Conservation (phyloP, 2,888 invertebrate species). For the Hymenopus coronatus region DNA sequence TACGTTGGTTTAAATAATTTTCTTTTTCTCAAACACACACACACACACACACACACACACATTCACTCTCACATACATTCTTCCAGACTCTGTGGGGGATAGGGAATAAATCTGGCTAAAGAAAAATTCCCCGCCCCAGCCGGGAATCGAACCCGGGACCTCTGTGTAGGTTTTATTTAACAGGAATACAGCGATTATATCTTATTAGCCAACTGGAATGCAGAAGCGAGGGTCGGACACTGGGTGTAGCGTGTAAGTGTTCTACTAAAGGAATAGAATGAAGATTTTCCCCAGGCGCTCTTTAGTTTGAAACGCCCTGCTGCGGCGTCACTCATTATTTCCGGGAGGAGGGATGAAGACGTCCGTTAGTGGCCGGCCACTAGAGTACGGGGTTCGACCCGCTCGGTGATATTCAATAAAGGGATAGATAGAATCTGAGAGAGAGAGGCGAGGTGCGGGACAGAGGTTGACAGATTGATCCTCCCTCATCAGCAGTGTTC, state of each 20-base stretch:
- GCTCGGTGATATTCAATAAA: slow-evolving; percentile 4
- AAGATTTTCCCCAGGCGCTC: neutral
- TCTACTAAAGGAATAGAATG: neutral
- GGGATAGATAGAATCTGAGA: neutral
- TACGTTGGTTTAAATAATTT: too few relatives aligned
- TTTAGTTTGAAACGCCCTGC: neutral
- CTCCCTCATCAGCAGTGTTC: neutral
- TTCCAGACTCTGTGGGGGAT: too few relatives aligned
- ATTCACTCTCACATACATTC: too few relatives aligned
- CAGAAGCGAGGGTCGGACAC: too few relatives aligned
- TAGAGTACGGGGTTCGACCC: neutral
- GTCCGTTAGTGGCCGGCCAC: neutral
- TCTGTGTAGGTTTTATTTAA: too few relatives aligned
- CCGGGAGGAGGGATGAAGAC: neutral
- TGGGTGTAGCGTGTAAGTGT: neutral
- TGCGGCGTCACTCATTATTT: neutral
- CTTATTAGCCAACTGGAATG: too few relatives aligned
- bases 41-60: too few relatives aligned
- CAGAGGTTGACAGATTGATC: slow-evolving; percentile 20
- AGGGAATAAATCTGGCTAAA: too few relatives aligned
- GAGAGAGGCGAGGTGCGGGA: slow-evolving; percentile 3
- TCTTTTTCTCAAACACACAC: too few relatives aligned
- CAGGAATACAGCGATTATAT: too few relatives aligned
- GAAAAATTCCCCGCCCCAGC: too few relatives aligned
- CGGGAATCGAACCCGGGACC: too few relatives aligned